Evolutionary conservation across 2,888 invertebrate genomes (phyloP).

Genomic region (Anoplius nigerrimus): DNA sequence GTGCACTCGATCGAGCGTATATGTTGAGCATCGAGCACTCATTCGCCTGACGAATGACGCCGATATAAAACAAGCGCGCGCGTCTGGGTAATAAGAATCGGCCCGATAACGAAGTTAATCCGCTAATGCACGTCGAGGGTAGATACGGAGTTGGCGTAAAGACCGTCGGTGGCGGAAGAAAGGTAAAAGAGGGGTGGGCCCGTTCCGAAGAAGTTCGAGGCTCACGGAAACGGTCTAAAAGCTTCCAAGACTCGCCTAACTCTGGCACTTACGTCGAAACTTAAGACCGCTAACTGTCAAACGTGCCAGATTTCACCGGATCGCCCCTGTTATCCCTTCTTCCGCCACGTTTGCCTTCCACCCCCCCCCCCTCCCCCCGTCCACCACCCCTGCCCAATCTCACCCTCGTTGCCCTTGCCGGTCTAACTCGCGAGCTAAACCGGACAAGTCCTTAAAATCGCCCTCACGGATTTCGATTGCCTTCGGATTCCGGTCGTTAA

Average conservation of each 20-base stretch:
- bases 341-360: not conserved
- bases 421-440: not conserved
- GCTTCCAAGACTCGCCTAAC: not conserved
- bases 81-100: too few species aligned
- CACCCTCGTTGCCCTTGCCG: not conserved
- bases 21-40: too few species aligned
- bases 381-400: not conserved
- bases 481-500: not conserved
- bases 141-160: not conserved
- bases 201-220: not conserved
- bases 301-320: conserved; percentile 11
- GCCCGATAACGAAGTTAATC: not conserved
- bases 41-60: too few species aligned
- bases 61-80: too few species aligned
- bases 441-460: conserved; percentile 2
- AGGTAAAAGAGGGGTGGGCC: not conserved
- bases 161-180: not conserved
- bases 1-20: not conserved
- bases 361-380: too few species aligned
- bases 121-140: not conserved
- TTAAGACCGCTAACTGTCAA: conserved; percentile 11
- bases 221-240: conserved; percentile 1
- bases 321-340: conserved; percentile 6
- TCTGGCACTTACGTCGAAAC: conserved; percentile 3
- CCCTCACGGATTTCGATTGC: conserved; percentile 1